A percentile compares a stretch with the other conserved stretches of the same genome.
phyloP scores from a whole-genome alignment of 35 echinoderm and acorn worm genomes.

The Acanthaster planci region DNA sequence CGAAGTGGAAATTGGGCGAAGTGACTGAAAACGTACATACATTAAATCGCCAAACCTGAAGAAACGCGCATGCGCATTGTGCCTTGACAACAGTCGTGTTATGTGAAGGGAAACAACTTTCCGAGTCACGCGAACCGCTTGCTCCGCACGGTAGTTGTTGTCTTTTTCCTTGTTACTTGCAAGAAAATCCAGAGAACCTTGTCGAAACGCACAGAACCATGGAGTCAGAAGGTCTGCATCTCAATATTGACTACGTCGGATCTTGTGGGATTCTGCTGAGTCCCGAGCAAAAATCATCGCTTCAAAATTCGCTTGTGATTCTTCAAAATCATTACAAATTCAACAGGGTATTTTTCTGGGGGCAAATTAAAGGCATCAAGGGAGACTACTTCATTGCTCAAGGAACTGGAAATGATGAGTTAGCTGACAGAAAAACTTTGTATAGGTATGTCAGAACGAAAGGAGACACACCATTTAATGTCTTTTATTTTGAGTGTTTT shows the following conservation, averaged over 20 bases:
- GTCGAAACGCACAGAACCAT: conserved; percentile 24
- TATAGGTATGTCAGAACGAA: conserved; percentile 72
- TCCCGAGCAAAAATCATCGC: conserved; percentile 78
- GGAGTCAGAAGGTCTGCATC: conserved; percentile 86
- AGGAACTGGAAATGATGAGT: conserved; percentile 83
- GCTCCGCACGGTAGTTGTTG: no score
- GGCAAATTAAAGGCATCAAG: conserved; percentile 89
- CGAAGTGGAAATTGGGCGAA: no score
- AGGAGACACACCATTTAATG: no score
- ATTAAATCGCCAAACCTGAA: no score
- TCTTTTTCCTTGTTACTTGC: no score
- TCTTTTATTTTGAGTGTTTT: no score
- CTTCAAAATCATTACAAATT: conserved; percentile 94
- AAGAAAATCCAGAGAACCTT: no score
- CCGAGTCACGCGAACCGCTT: no score
- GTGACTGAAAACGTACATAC: no score
- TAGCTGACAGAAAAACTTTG: conserved; percentile 87
- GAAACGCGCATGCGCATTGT: background rate
- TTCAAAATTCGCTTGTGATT: conserved; percentile 90
- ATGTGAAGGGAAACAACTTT: no score
- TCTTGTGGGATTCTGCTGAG: conserved; percentile 79
- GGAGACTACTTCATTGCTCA: conserved; percentile 96
- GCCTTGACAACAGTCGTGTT: no score
- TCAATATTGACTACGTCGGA: conserved; percentile 80
- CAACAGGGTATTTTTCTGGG: conserved; percentile 94